Base-by-base conservation (phyloP, 2,797 vertebrate genomes). In the Naso thynnoides region DNA sequence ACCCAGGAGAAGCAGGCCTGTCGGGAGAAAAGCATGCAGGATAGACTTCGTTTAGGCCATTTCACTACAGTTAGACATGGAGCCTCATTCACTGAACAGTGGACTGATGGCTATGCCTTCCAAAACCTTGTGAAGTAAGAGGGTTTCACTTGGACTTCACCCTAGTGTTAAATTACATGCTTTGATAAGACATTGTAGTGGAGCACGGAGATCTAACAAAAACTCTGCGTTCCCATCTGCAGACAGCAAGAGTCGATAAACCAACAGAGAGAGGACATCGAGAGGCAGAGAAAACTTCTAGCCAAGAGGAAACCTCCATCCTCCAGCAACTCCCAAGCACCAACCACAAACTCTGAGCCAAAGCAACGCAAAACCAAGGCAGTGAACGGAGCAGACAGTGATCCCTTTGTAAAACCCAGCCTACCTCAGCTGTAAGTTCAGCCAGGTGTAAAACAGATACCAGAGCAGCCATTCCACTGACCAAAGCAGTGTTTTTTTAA, bases 21-120 rank as follows among this genome's bases (percentile, higher is more conserved):
- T 92, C 94, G 98, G 86, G 98, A 99, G 95, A 99, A 98, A 93
- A 99, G 98, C 92, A 99, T 99, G 98, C 98, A 99, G 94, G 98
- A 99, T 76, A 93, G 98, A 89, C 93, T 99, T 90, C 97, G 98
- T 82, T 94, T 99, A 84, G 98, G 98, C 83, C 98, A 99, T 93
- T 99, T 99, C 92, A 99, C 98, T 87, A 98, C 98, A 81, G 98
- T 99, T 89, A 96, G 98, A 93, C 98, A 99, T 49, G 98, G 98
- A 80, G 98, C 98, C 89, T 98, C 98, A 9, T 99, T 98, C 94
- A 99, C 98, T 76, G 98, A 99, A 78, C 98, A 99, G 92, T 99
- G 98, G 98, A 98, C 97, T 82, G 98, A 99, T 76, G 98, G 98
- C 84, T 99, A 97, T 77, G 98, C 98, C 89, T 99, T 99, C 94